phyloP scores from a whole-genome alignment of 2,797 vertebrate genomes.

The Clarias platycephalus region DNA sequence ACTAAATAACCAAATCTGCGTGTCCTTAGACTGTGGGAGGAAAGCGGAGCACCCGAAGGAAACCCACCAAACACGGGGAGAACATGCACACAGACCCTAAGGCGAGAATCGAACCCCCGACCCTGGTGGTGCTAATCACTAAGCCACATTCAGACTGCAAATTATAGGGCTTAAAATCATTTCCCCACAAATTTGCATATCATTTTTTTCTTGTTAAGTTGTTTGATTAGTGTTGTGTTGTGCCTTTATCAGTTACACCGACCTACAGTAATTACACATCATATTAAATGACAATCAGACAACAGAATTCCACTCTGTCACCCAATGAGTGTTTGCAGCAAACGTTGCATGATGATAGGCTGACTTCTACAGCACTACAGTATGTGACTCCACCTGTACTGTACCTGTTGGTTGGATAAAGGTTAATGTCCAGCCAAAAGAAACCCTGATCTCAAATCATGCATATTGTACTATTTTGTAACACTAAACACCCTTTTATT shows the following conservation, averaged over 20 bases:
- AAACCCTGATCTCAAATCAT: neutral
- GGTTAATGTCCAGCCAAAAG: neutral
- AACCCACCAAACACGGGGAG: too few relatives aligned
- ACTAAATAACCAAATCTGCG: too few relatives aligned
- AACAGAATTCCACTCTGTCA: neutral
- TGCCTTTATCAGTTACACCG: neutral
- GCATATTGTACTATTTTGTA: neutral
- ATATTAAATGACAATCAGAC: neutral
- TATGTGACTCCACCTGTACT: neutral
- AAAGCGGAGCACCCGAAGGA: too few relatives aligned
- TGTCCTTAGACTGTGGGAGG: too few relatives aligned
- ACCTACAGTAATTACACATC: neutral
- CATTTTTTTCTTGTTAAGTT: neutral
- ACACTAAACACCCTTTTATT: neutral
- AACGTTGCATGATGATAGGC: neutral
- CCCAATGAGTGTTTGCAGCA: neutral
- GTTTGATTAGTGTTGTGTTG: neutral
- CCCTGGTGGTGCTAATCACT: too few relatives aligned
- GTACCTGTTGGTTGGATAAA: neutral
- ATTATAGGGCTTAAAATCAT: neutral
- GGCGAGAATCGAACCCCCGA: too few relatives aligned
- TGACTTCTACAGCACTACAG: neutral
- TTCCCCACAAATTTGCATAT: neutral
- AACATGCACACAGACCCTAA: too few relatives aligned
- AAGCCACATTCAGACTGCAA: neutral